Conservation (phyloP, 2,888 invertebrate species). For the Crepidodera aurea region DNA sequence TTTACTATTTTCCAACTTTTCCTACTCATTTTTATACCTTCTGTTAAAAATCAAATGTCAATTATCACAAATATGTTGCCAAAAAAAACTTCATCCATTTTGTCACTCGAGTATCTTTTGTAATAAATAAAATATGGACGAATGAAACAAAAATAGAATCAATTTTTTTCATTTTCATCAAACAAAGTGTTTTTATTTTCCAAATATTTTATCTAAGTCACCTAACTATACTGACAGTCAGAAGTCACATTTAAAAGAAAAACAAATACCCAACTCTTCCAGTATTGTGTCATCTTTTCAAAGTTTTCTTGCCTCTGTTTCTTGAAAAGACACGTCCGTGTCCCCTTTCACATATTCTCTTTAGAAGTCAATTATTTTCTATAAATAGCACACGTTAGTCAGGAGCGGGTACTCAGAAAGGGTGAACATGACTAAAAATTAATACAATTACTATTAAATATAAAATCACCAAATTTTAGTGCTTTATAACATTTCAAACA, state of each 20-base stretch:
- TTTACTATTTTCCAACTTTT: too few relatives aligned
- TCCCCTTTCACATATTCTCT: slow-evolving; percentile 20
- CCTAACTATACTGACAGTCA: not conserved
- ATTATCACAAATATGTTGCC: too few relatives aligned
- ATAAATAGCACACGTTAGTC: slow-evolving; percentile 8
- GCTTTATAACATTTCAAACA: too few relatives aligned
- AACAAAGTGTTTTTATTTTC: not conserved
- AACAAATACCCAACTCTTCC: slow-evolving; percentile 3
- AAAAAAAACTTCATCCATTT: too few relatives aligned
- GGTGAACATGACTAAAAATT: too few relatives aligned
- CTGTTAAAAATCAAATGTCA: too few relatives aligned
- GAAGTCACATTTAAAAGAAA: slow-evolving; percentile 2
- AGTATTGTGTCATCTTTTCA: slow-evolving; percentile 2
- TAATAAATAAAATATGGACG: too few relatives aligned
- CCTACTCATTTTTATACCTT: too few relatives aligned
- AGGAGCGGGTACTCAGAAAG: not conserved
- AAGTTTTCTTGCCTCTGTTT: slow-evolving; percentile 10
- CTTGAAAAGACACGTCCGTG: slow-evolving; percentile 15
- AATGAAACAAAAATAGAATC: too few relatives aligned
- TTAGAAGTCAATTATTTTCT: slow-evolving; percentile 30
- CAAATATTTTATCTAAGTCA: slow-evolving; percentile 4
- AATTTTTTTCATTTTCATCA: not conserved
- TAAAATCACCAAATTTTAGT: too few relatives aligned
- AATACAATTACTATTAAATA: too few relatives aligned
- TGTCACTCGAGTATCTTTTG: too few relatives aligned